Evolutionary conservation across 2,888 invertebrate genomes (phyloP).

Genomic region (Parnassius mnemosyne): DNA sequence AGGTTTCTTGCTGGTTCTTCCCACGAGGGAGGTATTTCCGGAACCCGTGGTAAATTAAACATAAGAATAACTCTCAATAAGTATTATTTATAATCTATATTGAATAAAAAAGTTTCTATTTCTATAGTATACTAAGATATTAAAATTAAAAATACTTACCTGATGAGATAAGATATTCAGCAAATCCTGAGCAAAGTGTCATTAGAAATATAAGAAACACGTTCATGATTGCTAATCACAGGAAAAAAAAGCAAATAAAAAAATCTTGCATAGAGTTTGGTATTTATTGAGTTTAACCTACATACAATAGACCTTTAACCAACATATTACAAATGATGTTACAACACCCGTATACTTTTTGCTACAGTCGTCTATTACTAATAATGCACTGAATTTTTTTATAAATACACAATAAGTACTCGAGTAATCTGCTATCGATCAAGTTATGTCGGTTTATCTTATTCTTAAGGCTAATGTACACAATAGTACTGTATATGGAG

Average conservation of each 20-base stretch:
- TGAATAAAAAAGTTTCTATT: too few species aligned
- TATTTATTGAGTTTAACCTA: neutral
- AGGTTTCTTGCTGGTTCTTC: too few species aligned
- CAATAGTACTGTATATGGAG: constrained; percentile 1
- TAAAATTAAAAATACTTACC: constrained; percentile 43
- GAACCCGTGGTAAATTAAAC: too few species aligned
- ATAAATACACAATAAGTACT: constrained; percentile 20
- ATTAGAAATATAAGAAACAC: constrained; percentile 46
- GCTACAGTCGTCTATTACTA: constrained; percentile 8
- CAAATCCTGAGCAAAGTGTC: constrained; percentile 42
- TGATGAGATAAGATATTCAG: constrained; percentile 47
- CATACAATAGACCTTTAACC: too few species aligned
- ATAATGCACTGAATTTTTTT: constrained; percentile 1
- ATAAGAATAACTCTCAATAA: too few species aligned
- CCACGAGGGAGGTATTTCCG: too few species aligned
- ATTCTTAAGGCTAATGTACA: constrained; percentile 8
- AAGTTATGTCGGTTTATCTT: constrained; percentile 16
- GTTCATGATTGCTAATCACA: constrained; percentile 49
- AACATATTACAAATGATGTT: constrained; percentile 7
- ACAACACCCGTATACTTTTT: constrained; percentile 9
- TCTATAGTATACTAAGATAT: neutral
- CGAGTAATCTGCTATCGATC: constrained; percentile 13
- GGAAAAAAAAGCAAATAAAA: constrained; percentile 40
- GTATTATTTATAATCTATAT: too few species aligned
- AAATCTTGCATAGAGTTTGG: neutral